phyloP scores from a whole-genome alignment of 2,797 vertebrate genomes.

The Corythornis leucogaster region DNA sequence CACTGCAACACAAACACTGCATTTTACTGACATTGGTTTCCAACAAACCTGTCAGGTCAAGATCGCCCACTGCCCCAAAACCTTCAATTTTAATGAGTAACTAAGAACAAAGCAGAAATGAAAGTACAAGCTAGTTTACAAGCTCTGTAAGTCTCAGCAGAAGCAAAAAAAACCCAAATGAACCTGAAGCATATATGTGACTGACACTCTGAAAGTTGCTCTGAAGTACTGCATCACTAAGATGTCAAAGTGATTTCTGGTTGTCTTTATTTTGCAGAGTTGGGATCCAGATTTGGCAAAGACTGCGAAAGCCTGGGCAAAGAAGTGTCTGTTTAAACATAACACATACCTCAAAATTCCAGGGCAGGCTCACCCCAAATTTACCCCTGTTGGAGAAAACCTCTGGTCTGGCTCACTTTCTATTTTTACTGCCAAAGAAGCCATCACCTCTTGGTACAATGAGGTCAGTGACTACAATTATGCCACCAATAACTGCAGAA shows the following conservation, averaged over 20 bases:
- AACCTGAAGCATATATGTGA: not conserved
- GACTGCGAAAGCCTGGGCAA: constrained; percentile 80
- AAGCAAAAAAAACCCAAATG: not conserved
- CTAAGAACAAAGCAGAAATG: not conserved
- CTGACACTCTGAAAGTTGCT: not conserved
- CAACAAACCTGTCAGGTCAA: not conserved
- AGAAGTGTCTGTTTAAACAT: constrained; percentile 79
- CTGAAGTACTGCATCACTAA: not conserved
- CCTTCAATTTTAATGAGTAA: not conserved
- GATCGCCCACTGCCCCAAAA: not conserved
- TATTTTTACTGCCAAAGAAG: constrained; percentile 16
- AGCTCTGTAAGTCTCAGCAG: not conserved
- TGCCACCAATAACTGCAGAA: not conserved
- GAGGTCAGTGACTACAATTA: constrained; percentile 75
- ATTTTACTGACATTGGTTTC: not conserved
- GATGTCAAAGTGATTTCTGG: not conserved
- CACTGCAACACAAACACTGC: not conserved
- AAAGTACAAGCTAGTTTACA: not conserved
- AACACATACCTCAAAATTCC: constrained; percentile 60
- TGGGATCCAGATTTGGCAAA: constrained; percentile 86
- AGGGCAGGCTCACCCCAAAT: constrained; percentile 73
- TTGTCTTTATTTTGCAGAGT: constrained; percentile 73
- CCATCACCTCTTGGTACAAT: constrained; percentile 70
- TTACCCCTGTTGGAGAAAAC: constrained; percentile 83
- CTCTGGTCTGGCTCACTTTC: constrained; percentile 77